Evolutionary conservation across 1,140 invertebrate species (phyloP), one percentile per base, ranked within the genome.

Genomic region (Neodiprion pinetum): DNA sequence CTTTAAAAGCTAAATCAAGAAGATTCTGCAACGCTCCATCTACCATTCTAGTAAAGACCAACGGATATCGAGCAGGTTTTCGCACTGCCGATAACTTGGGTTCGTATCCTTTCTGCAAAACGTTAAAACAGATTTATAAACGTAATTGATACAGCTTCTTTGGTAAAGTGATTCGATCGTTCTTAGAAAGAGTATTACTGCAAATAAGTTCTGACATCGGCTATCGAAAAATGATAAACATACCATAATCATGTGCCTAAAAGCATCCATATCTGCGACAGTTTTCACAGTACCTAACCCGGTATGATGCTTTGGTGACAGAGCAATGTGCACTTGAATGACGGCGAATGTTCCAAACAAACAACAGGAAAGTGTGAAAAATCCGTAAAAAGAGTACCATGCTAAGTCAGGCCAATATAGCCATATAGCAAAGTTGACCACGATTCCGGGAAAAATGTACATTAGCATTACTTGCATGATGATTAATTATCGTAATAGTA

Each of bases 21-120:
- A 97, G 88, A 83, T 96, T 94, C 80, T 96, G 95, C 12, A 97
- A 82, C 76, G 95, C 92, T 82, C 93, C 92, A 83, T 97, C 96
- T 48, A 97, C 93, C 75, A 94, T 94, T 77, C 95, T 90, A 66
- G 93, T 94, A 87, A 95, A 94, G 77, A 96, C 91, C 23, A 94
- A 85, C 48, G 93, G 93, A 81, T 94, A 90, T 84, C 93, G 82
- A 12, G 70, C 70, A 28, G 80, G 75, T 23, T 84, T 86, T 17
- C 78, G 81, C n/a, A 66, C 76, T 28, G 47, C 80, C n/a, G 79
- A 75, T 61, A 74, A 71, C 69, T 83, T 85, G 74, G 81, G 77
- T 48, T 86, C 79, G 21, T 86, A 86, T 53, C 85, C 84, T 77
- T 86, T 86, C 86, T 86, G 72, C 28, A 76, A 76, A 76, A 49